Base-by-base conservation (phyloP, 2,888 invertebrate species). In the Cataglyphis altisquamis region DNA sequence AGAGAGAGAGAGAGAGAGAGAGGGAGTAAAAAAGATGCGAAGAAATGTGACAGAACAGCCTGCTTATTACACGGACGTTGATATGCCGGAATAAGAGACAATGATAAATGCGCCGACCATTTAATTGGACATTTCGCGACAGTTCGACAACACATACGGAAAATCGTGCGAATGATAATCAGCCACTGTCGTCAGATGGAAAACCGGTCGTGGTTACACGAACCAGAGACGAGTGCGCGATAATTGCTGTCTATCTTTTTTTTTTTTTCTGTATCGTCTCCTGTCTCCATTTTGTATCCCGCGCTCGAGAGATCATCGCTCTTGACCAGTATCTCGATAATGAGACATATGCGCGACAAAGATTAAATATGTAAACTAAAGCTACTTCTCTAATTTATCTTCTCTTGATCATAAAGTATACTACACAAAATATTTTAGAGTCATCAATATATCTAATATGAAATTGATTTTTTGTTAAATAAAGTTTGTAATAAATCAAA, bases 121-220 rank as follows among this genome's bases (percentile, higher is more conserved):
- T 78, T 78, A 78, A 78, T 78, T 78, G 57, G 36, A 68, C 70
- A 25, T 78, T 78, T 57, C 57, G 77, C 25, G 72, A 45, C 41
- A 41, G 21, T 78, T 78, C 25, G 18, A 57, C 41, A 29, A 25
- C 39, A 63, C 67, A 18, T n/a, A n/a, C 15, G 67, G 39, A 55
- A 77, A 66, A 66, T 66, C 29, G 75, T 52, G 39, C 67, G 67
- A 66, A 39, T 25, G 55, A 77, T 67, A 77, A 77, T 67, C 52
- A 29, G 9, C 67, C 67, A 21, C 66, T 74, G 41, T 74, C 63
- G 74, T 32, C 64, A 74, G 77, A 70, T 68, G 77, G 41, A 32
- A 75, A 78, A 78, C 70, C 77, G 77, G 57, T 70, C 57, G 70
- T 41, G 77, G 45, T 70, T 77, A 41, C 70, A 57, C 41, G 57